Evolutionary conservation across 1,140 invertebrate genomes (phyloP).

Genomic region (Heliothis subflexa): DNA sequence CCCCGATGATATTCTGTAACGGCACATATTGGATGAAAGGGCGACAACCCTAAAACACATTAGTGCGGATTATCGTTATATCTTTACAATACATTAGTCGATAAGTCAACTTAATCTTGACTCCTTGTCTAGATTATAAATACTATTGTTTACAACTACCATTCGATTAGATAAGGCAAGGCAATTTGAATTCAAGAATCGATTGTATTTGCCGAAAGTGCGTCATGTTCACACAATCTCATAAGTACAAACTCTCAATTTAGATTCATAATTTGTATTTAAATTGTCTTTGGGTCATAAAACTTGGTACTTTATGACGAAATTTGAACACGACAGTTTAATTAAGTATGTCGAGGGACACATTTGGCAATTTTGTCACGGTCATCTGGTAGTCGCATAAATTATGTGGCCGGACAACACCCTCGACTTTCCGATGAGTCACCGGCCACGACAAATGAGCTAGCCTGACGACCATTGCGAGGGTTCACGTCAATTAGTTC

Average conservation of each 20-base stretch:
- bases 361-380: constrained; percentile 55
- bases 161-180: constrained; percentile 20
- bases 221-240: constrained; percentile 16
- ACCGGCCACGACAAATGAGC: constrained; percentile 69
- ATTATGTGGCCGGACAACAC: constrained; percentile 57
- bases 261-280: background rate
- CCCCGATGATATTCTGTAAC: constrained; percentile 62
- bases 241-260: background rate
- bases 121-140: constrained; percentile 60
- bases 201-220: constrained; percentile 32
- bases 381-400: constrained; percentile 65
- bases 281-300: background rate
- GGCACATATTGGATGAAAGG: constrained; percentile 68
- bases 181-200: background rate
- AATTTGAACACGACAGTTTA: constrained; percentile 4
- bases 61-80: constrained; percentile 77
- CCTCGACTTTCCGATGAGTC: constrained; percentile 73
- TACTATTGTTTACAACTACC: constrained; percentile 30
- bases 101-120: constrained; percentile 78
- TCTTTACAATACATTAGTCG: constrained; percentile 76
- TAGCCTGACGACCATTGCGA: constrained; percentile 54
- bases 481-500: constrained; percentile 56
- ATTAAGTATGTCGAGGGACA: constrained; percentile 14
- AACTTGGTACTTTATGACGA: constrained; percentile 1
- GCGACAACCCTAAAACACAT: constrained; percentile 68